Conservation (phyloP, 2,797 vertebrate species). For the Hozukius guyotensis region DNA sequence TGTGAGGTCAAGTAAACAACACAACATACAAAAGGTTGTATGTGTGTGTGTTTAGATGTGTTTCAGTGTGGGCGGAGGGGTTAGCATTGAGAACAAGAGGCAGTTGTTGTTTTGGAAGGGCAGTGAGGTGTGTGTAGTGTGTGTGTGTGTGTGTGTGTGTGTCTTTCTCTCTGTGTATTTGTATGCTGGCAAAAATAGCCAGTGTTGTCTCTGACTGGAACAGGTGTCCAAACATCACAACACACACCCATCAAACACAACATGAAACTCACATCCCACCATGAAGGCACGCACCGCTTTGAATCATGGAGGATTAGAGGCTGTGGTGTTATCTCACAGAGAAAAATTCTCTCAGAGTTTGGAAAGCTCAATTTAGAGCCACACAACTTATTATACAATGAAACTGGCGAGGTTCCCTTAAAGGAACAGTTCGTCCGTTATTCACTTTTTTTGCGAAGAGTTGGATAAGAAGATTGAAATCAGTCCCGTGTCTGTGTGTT, state of each 20-base stretch:
- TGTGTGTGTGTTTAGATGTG: neutral
- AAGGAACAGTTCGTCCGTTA: neutral
- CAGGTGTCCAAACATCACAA: slow-evolving; percentile 74
- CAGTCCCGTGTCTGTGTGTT: neutral
- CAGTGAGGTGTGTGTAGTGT: slow-evolving; percentile 15
- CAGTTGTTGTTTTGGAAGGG: slow-evolving; percentile 62
- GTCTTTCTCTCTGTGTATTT: slow-evolving; percentile 39
- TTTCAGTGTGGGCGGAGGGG: slow-evolving; percentile 5
- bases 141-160: slow-evolving; percentile 16
- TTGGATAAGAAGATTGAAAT: neutral
- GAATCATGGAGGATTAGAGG: neutral
- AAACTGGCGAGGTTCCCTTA: neutral
- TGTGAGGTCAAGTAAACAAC: slow-evolving; percentile 32
- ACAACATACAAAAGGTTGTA: neutral
- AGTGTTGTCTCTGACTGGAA: slow-evolving; percentile 71
- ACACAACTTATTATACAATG: neutral
- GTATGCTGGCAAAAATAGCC: slow-evolving; percentile 70
- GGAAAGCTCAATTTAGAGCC: neutral
- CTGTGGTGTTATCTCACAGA: neutral
- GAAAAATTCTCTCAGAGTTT: neutral
- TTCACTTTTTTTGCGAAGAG: neutral
- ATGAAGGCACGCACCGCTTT: neutral
- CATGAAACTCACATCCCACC: slow-evolving; percentile 4
- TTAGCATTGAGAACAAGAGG: slow-evolving; percentile 37
- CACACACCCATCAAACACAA: slow-evolving; percentile 21